Evolutionary conservation across 2,113 vertebrate species (phyloP).

Genomic region (Microtus montanus): DNA sequence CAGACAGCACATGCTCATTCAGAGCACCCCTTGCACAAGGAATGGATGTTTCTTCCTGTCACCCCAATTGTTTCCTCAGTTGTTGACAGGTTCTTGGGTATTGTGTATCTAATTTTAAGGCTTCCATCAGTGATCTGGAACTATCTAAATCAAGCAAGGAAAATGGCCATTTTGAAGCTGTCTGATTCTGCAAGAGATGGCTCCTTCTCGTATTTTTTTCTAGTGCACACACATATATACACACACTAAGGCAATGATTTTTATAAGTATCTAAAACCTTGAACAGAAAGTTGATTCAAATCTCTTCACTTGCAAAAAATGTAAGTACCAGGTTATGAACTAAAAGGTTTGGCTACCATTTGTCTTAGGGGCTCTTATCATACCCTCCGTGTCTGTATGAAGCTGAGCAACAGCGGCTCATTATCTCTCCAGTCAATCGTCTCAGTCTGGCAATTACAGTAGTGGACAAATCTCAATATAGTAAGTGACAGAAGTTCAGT

Average conservation of each 20-base stretch:
- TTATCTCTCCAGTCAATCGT: background rate
- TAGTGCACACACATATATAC: background rate
- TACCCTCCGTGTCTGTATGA: background rate
- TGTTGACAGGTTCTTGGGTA: background rate
- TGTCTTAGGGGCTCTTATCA: background rate
- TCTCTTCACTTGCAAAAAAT: background rate
- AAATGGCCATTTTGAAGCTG: background rate
- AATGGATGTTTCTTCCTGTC: background rate
- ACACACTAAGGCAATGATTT: background rate
- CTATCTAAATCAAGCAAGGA: background rate
- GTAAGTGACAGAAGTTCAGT: background rate
- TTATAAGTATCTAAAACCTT: slow-evolving; percentile 31
- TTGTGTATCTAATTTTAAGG: background rate
- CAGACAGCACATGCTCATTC: too few species aligned
- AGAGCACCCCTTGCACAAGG: background rate
- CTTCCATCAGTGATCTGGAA: background rate
- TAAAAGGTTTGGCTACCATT: background rate
- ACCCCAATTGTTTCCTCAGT: background rate
- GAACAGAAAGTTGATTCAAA: slow-evolving; percentile 15
- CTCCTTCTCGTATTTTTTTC: background rate
- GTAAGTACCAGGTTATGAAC: background rate
- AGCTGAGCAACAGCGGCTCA: background rate
- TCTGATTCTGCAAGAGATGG: slow-evolving; percentile 20
- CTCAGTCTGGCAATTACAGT: background rate
- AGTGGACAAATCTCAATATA: background rate